These are phyloP conservation scores for Porphyrio hochstetteri DNA, from an alignment of 2,113 vertebrate species.

Conservation along the genomic window DNA sequence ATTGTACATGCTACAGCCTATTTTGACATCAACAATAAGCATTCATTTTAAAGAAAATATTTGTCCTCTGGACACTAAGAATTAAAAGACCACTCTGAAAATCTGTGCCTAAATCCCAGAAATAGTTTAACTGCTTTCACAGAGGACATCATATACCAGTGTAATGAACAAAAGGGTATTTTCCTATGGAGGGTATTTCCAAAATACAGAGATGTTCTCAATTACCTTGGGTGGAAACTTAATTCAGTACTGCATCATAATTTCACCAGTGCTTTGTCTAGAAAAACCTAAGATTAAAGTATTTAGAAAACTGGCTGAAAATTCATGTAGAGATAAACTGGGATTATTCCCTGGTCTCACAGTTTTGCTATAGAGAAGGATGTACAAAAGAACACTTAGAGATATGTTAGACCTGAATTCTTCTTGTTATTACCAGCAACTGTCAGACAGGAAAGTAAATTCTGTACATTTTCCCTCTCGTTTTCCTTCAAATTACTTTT, in stretches of 20 bases:
- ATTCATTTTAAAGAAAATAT: background rate
- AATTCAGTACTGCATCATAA: background rate
- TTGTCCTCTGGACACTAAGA: background rate
- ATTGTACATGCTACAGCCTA: accelerated
- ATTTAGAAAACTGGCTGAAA: background rate
- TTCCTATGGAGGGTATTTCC: background rate
- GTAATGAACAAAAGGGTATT: background rate
- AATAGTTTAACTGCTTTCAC: background rate
- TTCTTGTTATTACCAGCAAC: background rate
- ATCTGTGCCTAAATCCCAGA: background rate
- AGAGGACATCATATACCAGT: background rate
- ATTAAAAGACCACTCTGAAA: background rate
- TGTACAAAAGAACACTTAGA: background rate
- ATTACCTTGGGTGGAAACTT: background rate
- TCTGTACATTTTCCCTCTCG: background rate
- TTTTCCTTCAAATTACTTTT: slow-evolving; percentile 34
- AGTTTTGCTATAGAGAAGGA: background rate
- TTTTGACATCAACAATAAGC: background rate
- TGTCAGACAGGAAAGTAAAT: background rate
- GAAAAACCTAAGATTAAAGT: background rate
- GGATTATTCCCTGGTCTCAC: background rate
- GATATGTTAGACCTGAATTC: background rate
- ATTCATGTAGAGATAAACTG: background rate
- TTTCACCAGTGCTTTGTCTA: background rate
- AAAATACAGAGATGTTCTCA: background rate